Evolutionary conservation across 2,797 vertebrate species (phyloP), one percentile per base, ranked within the genome.

Genomic region (Falco peregrinus): DNA sequence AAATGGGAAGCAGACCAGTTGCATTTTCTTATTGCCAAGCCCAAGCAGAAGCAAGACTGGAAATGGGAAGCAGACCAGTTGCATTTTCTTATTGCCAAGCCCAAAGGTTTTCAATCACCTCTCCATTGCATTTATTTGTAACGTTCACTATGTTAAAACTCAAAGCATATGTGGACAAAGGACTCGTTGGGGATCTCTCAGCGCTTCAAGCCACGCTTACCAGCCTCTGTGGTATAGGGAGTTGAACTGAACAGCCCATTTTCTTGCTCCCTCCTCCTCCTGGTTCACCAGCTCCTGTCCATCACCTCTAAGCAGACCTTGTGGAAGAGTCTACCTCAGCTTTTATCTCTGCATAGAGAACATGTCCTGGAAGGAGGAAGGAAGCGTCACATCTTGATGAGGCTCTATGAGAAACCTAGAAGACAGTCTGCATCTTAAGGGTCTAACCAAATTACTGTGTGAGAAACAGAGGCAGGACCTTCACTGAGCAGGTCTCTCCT

Each of bases 211-310:
- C 12, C 51, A 89, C 13, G n/a, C 17, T 74, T 41, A 50, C 19
- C 64, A 50, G 29, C 26, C 19, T 70, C n/a, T 79, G 47, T 56
- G 15, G 45, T 22, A 85, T 21, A 63, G 75, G 26, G n/a, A 95
- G 35, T 98, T 85, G 84, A 98, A 98, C 83, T 65, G 97, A 63
- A 89, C 50, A 83, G 97, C 93, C 76, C 95, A 82, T 48, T 84
- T 87, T 37, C 91, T 87, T 92, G 91, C 89, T 91, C 96, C 93
- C 10, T 51, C 67, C 29, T 86, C 93, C 90, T 93, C 98, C 60
- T 95, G 22, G 37, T 95, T 97, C 84, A 91, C 90, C 16, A 16
- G 96, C 93, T 83, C 96, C 39, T 43, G 74, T 13, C 33, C 7
- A 57, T 24, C 7, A 47, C 19, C 33, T 60, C 35, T 96, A 98